Evolutionary conservation across 2,797 vertebrate species (phyloP).

Genomic region (Paratrypauchen microcephalus): DNA sequence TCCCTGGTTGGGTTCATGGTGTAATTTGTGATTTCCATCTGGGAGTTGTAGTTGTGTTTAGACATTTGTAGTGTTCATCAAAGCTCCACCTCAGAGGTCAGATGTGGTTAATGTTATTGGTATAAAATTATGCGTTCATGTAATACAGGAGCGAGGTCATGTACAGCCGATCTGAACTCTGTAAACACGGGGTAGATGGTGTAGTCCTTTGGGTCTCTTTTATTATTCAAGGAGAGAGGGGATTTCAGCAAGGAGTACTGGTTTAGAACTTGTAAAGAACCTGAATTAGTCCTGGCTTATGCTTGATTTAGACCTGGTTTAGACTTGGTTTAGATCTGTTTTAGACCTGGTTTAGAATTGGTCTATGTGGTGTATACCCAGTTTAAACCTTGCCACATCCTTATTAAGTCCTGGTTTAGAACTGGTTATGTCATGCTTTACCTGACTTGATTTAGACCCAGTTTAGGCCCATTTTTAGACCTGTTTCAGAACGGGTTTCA

Average conservation of each 20-base stretch:
- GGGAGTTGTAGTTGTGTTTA: conserved; percentile 65
- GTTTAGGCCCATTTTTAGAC: too few species aligned
- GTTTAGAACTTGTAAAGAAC: too few species aligned
- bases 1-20: conserved; percentile 56
- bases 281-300: too few species aligned
- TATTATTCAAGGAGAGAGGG: background rate
- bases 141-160: background rate
- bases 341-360: too few species aligned
- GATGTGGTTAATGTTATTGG: conserved; percentile 62
- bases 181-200: background rate
- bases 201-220: background rate
- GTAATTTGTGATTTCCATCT: conserved; percentile 63
- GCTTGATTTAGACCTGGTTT: too few species aligned
- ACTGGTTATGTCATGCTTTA: too few species aligned
- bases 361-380: too few species aligned
- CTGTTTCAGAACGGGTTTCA: background rate
- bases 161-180: conserved; percentile 22
- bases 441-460: background rate
- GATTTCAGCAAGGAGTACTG: too few species aligned
- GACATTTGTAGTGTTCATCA: conserved; percentile 60
- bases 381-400: too few species aligned
- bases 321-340: too few species aligned
- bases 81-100: conserved; percentile 57
- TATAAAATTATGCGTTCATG: conserved; percentile 46
- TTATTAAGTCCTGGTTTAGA: background rate